Conservation (phyloP, 1,140 invertebrate species). For the Danaus plexippus region DNA sequence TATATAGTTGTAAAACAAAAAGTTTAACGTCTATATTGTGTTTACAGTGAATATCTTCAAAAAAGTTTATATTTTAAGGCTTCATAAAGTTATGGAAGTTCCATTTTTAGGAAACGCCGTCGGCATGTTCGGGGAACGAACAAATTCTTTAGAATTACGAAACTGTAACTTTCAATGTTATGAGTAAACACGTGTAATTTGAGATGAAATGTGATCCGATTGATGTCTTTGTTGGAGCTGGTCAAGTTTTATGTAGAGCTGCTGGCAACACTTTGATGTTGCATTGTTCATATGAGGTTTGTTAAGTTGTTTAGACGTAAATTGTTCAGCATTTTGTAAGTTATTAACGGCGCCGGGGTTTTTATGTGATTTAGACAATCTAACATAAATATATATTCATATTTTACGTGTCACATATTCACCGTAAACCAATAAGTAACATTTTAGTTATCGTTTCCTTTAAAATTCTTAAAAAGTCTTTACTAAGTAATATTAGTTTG, state of each 20-base stretch:
- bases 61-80: no score
- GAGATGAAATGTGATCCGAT: constrained; percentile 63
- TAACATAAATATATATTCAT: no score
- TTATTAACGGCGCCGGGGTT: no score
- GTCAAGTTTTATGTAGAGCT: constrained; percentile 49
- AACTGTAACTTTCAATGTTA: constrained; percentile 32
- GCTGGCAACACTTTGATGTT: constrained; percentile 44
- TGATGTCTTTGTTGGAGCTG: constrained; percentile 67
- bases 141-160: constrained; percentile 16
- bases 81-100: constrained; percentile 6
- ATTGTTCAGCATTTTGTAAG: no score
- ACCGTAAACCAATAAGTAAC: no score
- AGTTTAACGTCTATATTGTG: constrained; percentile 2
- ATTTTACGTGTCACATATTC: no score
- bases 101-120: constrained; percentile 32
- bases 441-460: no score
- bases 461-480: no score
- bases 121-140: constrained; percentile 27
- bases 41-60: no score
- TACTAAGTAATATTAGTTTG: no score
- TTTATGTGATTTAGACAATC: no score
- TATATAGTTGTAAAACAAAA: neutral
- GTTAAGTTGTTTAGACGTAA: no score
- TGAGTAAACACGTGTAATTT: constrained; percentile 60
- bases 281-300: constrained; percentile 33